phyloP scores from a whole-genome alignment of 2,888 invertebrate genomes.

The Hymenopus coronatus region DNA sequence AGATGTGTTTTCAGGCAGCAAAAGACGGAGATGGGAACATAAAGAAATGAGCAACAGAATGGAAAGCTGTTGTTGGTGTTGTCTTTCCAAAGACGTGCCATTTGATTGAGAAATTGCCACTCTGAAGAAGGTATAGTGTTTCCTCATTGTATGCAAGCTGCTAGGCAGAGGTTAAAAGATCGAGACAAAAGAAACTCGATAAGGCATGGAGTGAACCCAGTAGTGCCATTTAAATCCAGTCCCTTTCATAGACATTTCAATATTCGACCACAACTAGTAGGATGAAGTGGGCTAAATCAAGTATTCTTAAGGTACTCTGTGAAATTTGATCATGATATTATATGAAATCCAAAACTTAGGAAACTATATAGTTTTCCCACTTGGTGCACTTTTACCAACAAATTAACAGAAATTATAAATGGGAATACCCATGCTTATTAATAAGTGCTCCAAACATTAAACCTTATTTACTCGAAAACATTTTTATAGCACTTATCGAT shows the following conservation, averaged over 20 bases:
- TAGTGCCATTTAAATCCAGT: not conserved
- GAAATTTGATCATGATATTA: too few relatives aligned
- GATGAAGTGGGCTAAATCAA: too few relatives aligned
- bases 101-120: conserved; percentile 9
- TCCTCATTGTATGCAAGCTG: not conserved
- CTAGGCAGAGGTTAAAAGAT: not conserved
- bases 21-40: not conserved
- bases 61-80: not conserved
- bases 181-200: not conserved
- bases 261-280: not conserved
- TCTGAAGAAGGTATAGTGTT: not conserved
- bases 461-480: too few relatives aligned
- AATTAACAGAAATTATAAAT: too few relatives aligned
- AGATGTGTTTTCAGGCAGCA: not conserved
- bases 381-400: too few relatives aligned
- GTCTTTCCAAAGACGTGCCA: not conserved
- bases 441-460: too few relatives aligned
- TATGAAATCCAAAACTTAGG: too few relatives aligned
- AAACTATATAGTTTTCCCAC: too few relatives aligned
- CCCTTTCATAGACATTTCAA: not conserved
- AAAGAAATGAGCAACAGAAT: not conserved
- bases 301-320: too few relatives aligned
- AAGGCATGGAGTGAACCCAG: not conserved
- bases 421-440: too few relatives aligned
- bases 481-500: too few relatives aligned